Evolutionary conservation across 2,888 invertebrate species (phyloP).

Genomic region (Acronicta leporina): DNA sequence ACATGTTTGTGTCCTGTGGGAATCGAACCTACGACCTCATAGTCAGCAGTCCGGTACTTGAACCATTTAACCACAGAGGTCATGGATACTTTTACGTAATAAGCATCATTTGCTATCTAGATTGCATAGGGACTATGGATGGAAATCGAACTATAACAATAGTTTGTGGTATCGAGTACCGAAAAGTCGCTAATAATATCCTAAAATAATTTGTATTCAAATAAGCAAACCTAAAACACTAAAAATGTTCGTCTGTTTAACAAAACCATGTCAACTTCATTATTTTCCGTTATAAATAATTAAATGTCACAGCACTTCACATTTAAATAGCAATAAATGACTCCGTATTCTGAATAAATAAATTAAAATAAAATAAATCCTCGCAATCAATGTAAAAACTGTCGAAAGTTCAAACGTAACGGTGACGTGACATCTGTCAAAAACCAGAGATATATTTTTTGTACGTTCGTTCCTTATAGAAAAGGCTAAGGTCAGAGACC

Average conservation of each 20-base stretch:
- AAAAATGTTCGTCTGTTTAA: constrained; percentile 31
- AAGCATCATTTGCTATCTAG: no score
- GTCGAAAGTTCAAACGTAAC: constrained; percentile 42
- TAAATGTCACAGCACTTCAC: constrained; percentile 20
- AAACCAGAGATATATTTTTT: constrained; percentile 13
- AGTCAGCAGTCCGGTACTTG: no score
- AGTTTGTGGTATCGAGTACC: no score
- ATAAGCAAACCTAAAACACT: constrained; percentile 33
- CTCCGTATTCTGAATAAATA: constrained; percentile 11
- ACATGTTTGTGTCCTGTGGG: no score
- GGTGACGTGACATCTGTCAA: constrained; percentile 53
- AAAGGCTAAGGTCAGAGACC: no score
- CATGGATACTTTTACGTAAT: no score
- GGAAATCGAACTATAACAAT: no score
- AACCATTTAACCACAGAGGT: no score
- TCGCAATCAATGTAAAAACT: constrained; percentile 25
- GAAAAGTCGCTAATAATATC: no score
- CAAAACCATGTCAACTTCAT: constrained; percentile 38
- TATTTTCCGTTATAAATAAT: constrained; percentile 23
- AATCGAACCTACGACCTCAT: no score
- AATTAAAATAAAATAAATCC: constrained; percentile 13
- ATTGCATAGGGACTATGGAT: no score
- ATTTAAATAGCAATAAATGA: constrained; percentile 7
- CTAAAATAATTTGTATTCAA: background rate
- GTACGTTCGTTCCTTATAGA: no score